A percentile compares a stretch with the other conserved stretches of the same genome.
These are phyloP conservation scores for Nipponia nippon DNA, from an alignment of 2,113 vertebrate species.

Conservation along the genomic window DNA sequence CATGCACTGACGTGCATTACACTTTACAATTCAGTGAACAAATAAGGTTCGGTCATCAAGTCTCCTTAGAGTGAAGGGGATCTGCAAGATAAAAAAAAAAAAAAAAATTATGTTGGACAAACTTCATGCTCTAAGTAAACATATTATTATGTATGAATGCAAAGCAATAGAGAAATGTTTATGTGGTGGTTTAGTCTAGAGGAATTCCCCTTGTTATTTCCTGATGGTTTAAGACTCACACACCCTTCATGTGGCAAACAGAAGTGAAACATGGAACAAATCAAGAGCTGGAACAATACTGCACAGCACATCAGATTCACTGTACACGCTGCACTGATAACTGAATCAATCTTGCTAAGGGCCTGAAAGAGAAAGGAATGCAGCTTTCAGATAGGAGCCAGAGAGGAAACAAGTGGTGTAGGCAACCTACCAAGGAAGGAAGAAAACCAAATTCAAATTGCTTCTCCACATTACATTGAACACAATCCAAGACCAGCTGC, in stretches of 20 bases:
- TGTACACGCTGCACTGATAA: conserved; percentile 2
- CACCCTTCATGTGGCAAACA: conserved; percentile 53
- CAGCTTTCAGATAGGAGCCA: conserved; percentile 28
- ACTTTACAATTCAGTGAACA: background rate
- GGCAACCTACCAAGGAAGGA: conserved; percentile 48
- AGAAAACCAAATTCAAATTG: conserved; percentile 46
- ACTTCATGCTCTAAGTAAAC: background rate
- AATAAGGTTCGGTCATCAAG: background rate
- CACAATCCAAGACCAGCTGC: background rate
- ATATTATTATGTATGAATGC: background rate
- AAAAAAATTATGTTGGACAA: background rate
- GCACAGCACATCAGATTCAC: conserved; percentile 6
- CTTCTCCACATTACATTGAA: background rate
- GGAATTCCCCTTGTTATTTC: conserved; percentile 52
- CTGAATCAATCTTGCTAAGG: conserved; percentile 27
- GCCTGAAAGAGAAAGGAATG: conserved; percentile 43
- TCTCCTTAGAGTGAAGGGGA: background rate
- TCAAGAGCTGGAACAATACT: conserved; percentile 48
- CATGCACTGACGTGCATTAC: background rate
- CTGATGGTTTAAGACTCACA: conserved; percentile 33
- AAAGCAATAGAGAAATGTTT: conserved; percentile 18
- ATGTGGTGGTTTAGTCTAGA: conserved; percentile 40
- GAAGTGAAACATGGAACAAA: conserved; percentile 62
- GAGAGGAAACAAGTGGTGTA: conserved; percentile 52
- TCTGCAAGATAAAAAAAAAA: conserved; percentile 49